Conservation (phyloP, 2,113 vertebrate species). For the Rhabdornis inornatus region DNA sequence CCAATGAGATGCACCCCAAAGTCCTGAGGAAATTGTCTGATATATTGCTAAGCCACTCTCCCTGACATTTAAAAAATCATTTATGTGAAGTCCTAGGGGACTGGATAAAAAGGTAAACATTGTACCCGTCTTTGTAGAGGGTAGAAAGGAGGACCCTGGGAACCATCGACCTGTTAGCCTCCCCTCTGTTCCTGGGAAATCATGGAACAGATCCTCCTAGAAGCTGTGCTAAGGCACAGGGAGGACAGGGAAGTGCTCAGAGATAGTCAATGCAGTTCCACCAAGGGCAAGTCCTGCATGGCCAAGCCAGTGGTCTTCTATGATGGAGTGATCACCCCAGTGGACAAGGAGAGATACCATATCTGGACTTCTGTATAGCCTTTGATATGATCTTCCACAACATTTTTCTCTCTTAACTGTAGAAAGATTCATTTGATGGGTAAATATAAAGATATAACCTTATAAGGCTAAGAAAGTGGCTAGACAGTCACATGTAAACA, state of each 20-base stretch:
- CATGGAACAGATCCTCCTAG: background rate
- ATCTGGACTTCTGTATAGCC: background rate
- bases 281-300: fast-evolving
- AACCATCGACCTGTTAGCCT: fast-evolving
- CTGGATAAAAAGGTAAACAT: background rate
- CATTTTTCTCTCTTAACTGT: background rate
- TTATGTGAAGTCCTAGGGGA: background rate
- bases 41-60: background rate
- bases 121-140: background rate
- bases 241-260: background rate
- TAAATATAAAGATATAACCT: background rate
- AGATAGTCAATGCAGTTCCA: background rate
- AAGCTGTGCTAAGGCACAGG: background rate
- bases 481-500: background rate
- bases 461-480: too few relatives aligned
- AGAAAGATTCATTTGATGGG: background rate
- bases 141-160: background rate
- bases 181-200: background rate
- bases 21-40: background rate
- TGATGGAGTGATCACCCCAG: background rate
- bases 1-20: background rate
- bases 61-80: background rate
- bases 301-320: background rate
- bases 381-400: background rate
- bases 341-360: background rate